Evolutionary conservation across 2,888 invertebrate genomes (phyloP).

Genomic region (Cephus sareptanus): DNA sequence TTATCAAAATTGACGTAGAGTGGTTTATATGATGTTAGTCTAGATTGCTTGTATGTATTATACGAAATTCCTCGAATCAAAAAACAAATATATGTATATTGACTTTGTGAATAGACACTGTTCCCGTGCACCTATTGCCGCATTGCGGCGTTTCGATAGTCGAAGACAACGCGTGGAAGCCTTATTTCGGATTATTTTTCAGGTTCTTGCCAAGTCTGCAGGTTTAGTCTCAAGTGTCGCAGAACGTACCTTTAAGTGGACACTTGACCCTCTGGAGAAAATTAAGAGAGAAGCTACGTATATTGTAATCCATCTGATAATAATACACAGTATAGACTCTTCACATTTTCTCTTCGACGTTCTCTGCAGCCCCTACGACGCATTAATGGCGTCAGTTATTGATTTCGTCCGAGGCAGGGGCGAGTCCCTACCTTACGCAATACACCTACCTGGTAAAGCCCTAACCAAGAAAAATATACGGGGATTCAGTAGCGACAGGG

Average conservation of each 20-base stretch:
- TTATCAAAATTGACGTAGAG: not conserved
- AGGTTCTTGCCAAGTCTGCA: not conserved
- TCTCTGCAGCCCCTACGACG: not conserved
- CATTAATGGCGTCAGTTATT: slow-evolving; percentile 23
- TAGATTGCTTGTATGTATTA: too few species aligned
- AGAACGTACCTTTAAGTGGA: not conserved
- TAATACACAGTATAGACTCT: not conserved
- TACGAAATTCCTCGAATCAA: not conserved
- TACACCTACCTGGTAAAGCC: not conserved
- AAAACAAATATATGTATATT: not conserved
- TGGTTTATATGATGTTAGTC: not conserved
- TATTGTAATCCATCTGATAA: not conserved
- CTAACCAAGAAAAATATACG: not conserved
- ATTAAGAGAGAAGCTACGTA: not conserved
- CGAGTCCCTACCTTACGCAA: not conserved
- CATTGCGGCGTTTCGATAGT: slow-evolving; percentile 20
- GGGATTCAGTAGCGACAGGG: not conserved
- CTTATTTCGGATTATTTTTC: not conserved
- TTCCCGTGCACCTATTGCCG: not conserved
- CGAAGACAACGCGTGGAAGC: not conserved
- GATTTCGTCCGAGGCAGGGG: slow-evolving; percentile 15
- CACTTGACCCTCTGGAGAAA: not conserved
- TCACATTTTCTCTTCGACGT: not conserved
- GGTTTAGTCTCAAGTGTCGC: not conserved
- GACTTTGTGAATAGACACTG: not conserved